phyloP scores from a whole-genome alignment of 2,113 vertebrate species.

The Petroica traversi region DNA sequence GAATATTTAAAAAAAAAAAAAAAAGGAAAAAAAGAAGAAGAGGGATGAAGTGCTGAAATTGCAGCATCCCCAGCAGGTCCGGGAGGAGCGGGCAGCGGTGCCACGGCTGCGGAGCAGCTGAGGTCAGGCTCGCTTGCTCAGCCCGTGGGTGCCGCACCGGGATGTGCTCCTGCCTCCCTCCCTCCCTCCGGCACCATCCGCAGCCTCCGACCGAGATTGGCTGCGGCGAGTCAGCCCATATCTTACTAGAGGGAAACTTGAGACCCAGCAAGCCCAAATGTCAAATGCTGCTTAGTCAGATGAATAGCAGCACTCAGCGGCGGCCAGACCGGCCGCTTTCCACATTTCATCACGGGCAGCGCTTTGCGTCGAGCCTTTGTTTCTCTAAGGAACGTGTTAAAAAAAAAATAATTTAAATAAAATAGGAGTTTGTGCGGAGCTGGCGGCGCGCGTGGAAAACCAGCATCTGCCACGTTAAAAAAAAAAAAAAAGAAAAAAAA shows the following conservation, averaged over 20 bases:
- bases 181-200: constrained; percentile 1
- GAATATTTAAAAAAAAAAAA: accelerated
- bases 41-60: background rate
- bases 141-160: background rate
- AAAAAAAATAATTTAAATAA: background rate
- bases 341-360: background rate
- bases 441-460: background rate
- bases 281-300: background rate
- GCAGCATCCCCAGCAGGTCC: background rate
- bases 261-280: constrained; percentile 22
- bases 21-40: too few species aligned
- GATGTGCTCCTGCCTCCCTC: background rate
- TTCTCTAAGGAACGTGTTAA: background rate
- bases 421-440: background rate
- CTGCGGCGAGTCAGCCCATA: constrained; percentile 61
- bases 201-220: constrained; percentile 52
- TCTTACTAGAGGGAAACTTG: constrained; percentile 59
- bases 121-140: background rate
- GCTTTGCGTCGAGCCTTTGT: background rate
- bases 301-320: constrained; percentile 17
- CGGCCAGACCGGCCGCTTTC: background rate
- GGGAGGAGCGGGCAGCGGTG: background rate
- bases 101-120: background rate
- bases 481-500: background rate
- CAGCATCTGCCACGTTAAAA: background rate